Base-by-base conservation (phyloP, 37 sponge, comb jelly and placozoan species). In the Beroe forskalii region DNA sequence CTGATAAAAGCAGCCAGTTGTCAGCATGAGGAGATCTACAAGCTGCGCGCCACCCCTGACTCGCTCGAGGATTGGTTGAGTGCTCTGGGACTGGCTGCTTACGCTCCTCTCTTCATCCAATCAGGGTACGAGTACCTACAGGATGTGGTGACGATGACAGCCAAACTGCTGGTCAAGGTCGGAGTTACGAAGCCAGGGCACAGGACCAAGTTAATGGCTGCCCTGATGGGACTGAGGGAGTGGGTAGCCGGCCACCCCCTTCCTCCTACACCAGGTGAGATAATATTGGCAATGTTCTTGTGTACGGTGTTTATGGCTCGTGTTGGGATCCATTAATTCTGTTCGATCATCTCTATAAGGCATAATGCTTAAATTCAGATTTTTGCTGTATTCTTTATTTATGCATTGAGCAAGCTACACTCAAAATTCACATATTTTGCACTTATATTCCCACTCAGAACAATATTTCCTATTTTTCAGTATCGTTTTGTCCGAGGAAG, bases 141-240 rank as follows among this genome's bases (percentile, higher is more conserved):
- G 20, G 66, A 63, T 63, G 25, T 63, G 66, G 2, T 30, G 28
- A 24, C 28, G 24, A 63, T 63, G 66, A 63, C 66, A 63, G 28
- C 66, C n/a, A 63, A 24, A 63, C 66, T 63, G 3, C 66, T 63
- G 24, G 25, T 63, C 66, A 63, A 63, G 25, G 66, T 63, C 6
- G 66, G 66, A 3, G 66, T 63, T 3, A 63, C 66, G 20, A 63
- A 63, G 25, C 66, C 66, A 3, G 66, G 66, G 4, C 66, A 63
- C 66, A 63, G 66, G 25, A 63, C 66, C n/a, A 63, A 63, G 66
- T 28, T 63, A 24, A 4, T 63, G n/a, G 66, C 66, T 23, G 66
- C 66, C 4, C 28, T 24, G n/a, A 30, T 63, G 6, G 66, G 66
- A 63, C n/a, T 63, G 6, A 24, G 25, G n/a, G 25, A 63, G 66